Evolutionary conservation across 2,888 invertebrate genomes (phyloP).

Genomic region (Gonocerus acuteangulatus): DNA sequence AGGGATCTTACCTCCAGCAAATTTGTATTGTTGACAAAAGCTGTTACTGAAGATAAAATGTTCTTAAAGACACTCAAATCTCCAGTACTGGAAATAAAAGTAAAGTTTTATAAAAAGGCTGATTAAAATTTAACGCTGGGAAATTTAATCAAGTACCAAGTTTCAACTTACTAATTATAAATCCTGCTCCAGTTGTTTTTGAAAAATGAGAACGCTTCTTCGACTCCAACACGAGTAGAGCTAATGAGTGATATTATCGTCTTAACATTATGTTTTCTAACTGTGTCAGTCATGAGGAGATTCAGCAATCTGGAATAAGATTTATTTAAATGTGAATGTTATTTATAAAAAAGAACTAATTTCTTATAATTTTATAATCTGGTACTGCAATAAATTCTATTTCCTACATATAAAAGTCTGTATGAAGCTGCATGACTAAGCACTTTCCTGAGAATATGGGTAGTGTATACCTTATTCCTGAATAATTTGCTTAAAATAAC

Average conservation of each 20-base stretch:
- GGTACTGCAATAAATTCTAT: too few species aligned
- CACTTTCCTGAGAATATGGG: too few species aligned
- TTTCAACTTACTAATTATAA: conserved; percentile 5
- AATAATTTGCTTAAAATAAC: too few species aligned
- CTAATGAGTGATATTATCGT: background rate
- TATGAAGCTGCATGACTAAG: too few species aligned
- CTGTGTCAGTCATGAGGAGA: background rate
- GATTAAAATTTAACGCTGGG: background rate
- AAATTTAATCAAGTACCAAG: background rate
- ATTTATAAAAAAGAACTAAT: too few species aligned
- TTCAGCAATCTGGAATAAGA: conserved; percentile 13
- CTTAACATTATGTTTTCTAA: conserved; percentile 4
- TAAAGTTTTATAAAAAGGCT: background rate
- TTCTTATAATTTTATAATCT: too few species aligned
- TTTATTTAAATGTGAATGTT: too few species aligned
- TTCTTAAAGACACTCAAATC: background rate
- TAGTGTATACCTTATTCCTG: too few species aligned
- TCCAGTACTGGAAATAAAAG: background rate
- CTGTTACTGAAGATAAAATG: background rate
- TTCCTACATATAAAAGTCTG: too few species aligned
- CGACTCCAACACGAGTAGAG: background rate
- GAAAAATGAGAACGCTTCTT: conserved; percentile 3
- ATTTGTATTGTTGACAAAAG: background rate
- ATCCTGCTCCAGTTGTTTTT: background rate
- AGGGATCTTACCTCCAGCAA: conserved; percentile 13